Conservation (phyloP, 2,113 vertebrate species). For the Bufo bufo region DNA sequence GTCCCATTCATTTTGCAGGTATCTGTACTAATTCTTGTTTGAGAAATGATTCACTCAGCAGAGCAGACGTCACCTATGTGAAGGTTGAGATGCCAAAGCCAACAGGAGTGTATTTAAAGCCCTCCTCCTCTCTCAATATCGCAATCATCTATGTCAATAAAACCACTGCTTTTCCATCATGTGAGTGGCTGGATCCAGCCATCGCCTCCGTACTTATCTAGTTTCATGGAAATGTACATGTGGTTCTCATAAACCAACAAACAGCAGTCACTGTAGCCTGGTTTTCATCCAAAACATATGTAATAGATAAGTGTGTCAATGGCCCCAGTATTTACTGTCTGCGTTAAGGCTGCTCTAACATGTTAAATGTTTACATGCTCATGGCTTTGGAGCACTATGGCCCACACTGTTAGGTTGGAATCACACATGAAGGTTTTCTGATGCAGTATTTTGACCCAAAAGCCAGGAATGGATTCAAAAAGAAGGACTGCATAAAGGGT, state of each 20-base stretch:
- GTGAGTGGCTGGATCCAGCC: conserved; percentile 22
- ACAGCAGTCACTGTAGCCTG: background rate
- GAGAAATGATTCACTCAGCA: background rate
- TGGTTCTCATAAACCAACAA: conserved; percentile 42
- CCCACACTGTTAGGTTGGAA: background rate
- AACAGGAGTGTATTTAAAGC: conserved; percentile 40
- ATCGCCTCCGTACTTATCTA: conserved; percentile 32
- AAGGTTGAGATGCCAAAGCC: background rate
- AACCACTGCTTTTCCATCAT: conserved; percentile 36
- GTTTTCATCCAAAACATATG: conserved; percentile 36
- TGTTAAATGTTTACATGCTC: background rate
- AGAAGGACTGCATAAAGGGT: no score
- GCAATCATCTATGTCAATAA: background rate
- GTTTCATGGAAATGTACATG: background rate
- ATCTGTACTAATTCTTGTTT: conserved; percentile 27
- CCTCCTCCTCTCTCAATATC: background rate
- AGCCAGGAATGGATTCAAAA: no score
- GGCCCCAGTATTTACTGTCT: conserved; percentile 1
- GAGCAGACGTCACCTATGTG: background rate
- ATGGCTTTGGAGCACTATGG: background rate
- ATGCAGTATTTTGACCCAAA: no score
- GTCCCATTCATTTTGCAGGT: conserved; percentile 43
- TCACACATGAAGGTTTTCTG: no score
- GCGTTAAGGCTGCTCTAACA: background rate
- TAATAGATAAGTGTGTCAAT: background rate